Percentiles rank a stretch among this genome's conserved stretches.
phyloP scores from a whole-genome alignment of 1,140 invertebrate genomes.

The Diorhabda carinulata region DNA sequence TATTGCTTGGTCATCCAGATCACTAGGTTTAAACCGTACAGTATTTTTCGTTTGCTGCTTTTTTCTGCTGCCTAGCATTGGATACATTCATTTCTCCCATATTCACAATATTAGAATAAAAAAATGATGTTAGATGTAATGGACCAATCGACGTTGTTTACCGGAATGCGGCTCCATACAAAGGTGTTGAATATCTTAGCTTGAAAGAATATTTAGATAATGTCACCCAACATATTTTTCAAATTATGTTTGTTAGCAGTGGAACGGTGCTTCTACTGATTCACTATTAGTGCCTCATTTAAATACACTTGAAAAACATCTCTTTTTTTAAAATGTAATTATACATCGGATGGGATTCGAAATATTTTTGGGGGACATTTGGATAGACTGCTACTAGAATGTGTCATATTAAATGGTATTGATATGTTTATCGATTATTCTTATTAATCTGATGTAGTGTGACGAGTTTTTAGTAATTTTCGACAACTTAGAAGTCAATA shows the following conservation, averaged over 20 bases:
- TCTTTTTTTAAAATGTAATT: conserved; percentile 16
- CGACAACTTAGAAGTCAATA: no score
- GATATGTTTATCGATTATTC: background rate
- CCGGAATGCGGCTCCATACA: conserved; percentile 36
- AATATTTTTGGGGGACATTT: conserved; percentile 12
- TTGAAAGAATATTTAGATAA: conserved; percentile 37
- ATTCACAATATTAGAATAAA: no score
- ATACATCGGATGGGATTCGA: conserved; percentile 10
- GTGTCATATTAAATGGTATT: conserved; percentile 2
- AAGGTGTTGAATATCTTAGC: conserved; percentile 40
- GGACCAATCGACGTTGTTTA: background rate
- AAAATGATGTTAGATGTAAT: background rate
- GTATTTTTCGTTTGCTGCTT: no score
- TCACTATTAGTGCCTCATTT: conserved; percentile 20
- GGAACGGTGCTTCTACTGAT: conserved; percentile 15
- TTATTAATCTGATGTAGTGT: background rate
- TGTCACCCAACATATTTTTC: conserved; percentile 37
- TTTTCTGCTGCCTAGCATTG: no score
- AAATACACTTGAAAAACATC: conserved; percentile 11
- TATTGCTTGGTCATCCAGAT: no score
- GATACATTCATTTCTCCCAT: no score
- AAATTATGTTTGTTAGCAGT: conserved; percentile 30
- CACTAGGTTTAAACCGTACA: no score
- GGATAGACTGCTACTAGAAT: background rate
- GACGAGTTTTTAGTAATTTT: no score